These are phyloP conservation scores for Plutomurus gul DNA, from an alignment of 1,140 invertebrate species.

Conservation along the genomic window DNA sequence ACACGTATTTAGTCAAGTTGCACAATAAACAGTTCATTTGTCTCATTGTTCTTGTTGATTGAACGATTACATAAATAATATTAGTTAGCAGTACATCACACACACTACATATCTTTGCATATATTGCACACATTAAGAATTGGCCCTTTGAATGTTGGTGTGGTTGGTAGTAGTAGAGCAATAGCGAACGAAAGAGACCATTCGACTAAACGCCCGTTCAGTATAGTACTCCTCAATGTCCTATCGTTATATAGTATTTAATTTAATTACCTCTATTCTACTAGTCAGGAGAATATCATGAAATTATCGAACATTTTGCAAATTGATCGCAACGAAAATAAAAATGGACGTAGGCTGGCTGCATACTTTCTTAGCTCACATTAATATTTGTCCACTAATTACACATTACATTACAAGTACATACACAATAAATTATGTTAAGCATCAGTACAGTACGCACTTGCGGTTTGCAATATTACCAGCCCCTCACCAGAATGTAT, in stretches of 20 bases:
- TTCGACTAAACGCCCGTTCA: not conserved
- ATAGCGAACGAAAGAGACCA: not conserved
- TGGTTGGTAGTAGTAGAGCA: not conserved
- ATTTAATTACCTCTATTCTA: no score
- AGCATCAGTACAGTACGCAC: conserved; percentile 25
- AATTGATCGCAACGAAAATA: not conserved
- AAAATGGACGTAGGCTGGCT: conserved; percentile 8
- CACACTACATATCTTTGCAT: conserved; percentile 11
- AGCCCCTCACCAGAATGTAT: conserved; percentile 16
- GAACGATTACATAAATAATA: not conserved
- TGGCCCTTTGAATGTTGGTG: conserved; percentile 13
- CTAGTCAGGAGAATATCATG: not conserved
- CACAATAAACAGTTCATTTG: conserved; percentile 13
- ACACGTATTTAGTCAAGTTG: conserved; percentile 16
- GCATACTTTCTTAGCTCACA: not conserved
- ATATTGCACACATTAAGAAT: conserved; percentile 29
- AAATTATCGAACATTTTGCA: not conserved
- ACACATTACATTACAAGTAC: not conserved
- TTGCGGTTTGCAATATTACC: not conserved
- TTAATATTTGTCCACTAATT: not conserved
- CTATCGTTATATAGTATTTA: no score
- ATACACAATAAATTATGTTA: conserved; percentile 1
- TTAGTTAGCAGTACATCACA: not conserved
- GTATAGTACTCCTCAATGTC: not conserved
- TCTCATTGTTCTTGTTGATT: conserved; percentile 11